Percentiles rank a stretch among this genome's conserved stretches.
Evolutionary conservation across 1,140 invertebrate species (phyloP).

Genomic region (Bombyx mandarina): DNA sequence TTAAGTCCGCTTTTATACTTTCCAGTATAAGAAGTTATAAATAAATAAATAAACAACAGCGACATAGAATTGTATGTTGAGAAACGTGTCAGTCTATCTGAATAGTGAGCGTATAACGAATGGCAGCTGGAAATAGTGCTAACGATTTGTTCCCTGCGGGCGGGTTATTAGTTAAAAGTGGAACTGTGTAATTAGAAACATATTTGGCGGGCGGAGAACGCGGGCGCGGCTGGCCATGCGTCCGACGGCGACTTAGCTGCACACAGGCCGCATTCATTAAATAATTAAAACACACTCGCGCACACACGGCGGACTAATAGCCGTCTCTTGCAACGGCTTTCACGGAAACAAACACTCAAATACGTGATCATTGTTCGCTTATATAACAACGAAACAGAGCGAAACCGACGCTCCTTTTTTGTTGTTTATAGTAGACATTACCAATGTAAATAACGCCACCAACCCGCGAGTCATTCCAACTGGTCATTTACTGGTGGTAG

Average conservation of each 20-base stretch:
- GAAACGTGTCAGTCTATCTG: too few species aligned
- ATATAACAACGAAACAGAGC: conserved; percentile 10
- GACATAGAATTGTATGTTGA: too few species aligned
- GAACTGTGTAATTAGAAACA: conserved; percentile 50
- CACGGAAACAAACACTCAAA: conserved; percentile 22
- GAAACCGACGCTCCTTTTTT: not conserved
- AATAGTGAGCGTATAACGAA: too few species aligned
- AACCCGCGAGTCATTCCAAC: too few species aligned
- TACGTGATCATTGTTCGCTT: conserved; percentile 12
- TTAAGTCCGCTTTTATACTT: too few species aligned
- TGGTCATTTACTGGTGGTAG: too few species aligned
- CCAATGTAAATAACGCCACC: too few species aligned
- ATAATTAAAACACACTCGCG: conserved; percentile 39
- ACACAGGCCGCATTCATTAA: conserved; percentile 29
- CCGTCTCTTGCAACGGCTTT: conserved; percentile 15
- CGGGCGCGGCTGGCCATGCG: conserved; percentile 21
- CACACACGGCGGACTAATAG: conserved; percentile 19
- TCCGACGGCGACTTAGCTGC: conserved; percentile 12
- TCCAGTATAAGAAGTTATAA: too few species aligned
- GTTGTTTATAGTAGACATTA: too few species aligned
- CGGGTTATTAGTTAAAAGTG: conserved; percentile 45
- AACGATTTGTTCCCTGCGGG: conserved; percentile 18
- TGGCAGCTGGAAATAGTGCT: not conserved
- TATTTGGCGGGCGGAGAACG: conserved; percentile 26
- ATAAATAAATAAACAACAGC: too few species aligned